phyloP scores from a whole-genome alignment of 1,140 invertebrate species.

The Ceratitis capitata region DNA sequence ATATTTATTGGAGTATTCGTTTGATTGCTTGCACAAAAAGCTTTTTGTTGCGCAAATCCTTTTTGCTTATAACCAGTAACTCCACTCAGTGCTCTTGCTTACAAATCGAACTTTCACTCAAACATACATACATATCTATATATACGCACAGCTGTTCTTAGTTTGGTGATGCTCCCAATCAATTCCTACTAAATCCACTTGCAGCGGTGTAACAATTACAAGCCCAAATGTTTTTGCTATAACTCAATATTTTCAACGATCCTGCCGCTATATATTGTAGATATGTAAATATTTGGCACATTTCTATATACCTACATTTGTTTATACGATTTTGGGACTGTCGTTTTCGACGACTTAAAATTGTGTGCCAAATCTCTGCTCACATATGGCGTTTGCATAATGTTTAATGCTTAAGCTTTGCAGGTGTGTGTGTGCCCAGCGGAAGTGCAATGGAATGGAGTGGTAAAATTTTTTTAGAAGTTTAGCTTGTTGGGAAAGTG shows the following conservation, averaged over 20 bases:
- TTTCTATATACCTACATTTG: neutral
- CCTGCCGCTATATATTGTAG: neutral
- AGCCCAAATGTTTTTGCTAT: neutral
- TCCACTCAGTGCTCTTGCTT: conserved; percentile 29
- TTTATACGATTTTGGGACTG: conserved; percentile 44
- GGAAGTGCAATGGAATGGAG: neutral
- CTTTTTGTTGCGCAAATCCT: conserved; percentile 55
- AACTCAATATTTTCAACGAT: neutral
- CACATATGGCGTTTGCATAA: conserved; percentile 48
- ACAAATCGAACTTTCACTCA: neutral
- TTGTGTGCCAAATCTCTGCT: conserved; percentile 48
- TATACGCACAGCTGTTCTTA: neutral
- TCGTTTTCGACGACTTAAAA: conserved; percentile 54
- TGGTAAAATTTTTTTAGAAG: neutral
- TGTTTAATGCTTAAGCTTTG: conserved; percentile 63
- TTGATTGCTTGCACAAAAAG: conserved; percentile 43
- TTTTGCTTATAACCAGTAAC: conserved; percentile 59
- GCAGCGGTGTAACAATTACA: neutral
- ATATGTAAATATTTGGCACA: neutral
- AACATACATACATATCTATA: neutral
- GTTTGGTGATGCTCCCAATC: neutral
- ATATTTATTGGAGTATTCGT: conserved; percentile 40
- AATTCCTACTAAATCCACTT: conserved; percentile 6
- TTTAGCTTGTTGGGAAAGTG: neutral
- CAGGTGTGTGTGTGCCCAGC: conserved; percentile 42